Evolutionary conservation across 2,888 invertebrate genomes (phyloP).

Genomic region (Acanthoscelides obtectus): DNA sequence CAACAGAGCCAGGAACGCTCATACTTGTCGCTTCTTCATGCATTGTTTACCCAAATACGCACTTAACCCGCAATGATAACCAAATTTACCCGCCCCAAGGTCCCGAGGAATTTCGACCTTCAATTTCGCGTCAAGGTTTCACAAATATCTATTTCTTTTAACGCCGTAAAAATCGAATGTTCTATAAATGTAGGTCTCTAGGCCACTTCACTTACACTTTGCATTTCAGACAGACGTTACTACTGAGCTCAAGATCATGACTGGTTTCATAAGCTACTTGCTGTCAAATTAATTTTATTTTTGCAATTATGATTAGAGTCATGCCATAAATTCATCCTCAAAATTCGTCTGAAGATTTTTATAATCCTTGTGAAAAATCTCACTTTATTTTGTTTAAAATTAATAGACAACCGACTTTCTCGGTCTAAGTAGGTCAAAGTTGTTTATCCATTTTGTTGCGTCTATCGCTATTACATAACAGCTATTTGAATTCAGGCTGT

Average conservation of each 20-base stretch:
- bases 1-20: slow-evolving; percentile 61
- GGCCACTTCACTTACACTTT: slow-evolving; percentile 84
- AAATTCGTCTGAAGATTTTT: neutral
- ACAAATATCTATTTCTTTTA: slow-evolving; percentile 49
- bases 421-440: slow-evolving; percentile 40
- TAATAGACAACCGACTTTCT: slow-evolving; percentile 34
- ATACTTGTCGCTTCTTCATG: slow-evolving; percentile 68
- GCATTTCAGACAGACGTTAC: slow-evolving; percentile 72
- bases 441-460: slow-evolving; percentile 35
- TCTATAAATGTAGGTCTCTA: slow-evolving; percentile 81
- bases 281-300: slow-evolving; percentile 1
- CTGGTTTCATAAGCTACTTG: slow-evolving; percentile 53
- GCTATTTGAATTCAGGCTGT: slow-evolving; percentile 26
- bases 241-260: slow-evolving; percentile 63
- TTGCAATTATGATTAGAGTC: neutral
- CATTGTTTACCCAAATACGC: slow-evolving; percentile 53
- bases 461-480: slow-evolving; percentile 35
- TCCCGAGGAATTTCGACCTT: slow-evolving; percentile 48
- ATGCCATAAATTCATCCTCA: neutral
- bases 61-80: slow-evolving; percentile 45
- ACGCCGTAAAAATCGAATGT: slow-evolving; percentile 57
- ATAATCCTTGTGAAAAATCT: slow-evolving; percentile 9
- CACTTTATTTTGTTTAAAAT: slow-evolving; percentile 5
- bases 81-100: slow-evolving; percentile 46
- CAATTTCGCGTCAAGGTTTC: slow-evolving; percentile 48